Evolutionary conservation across 2,888 invertebrate species (phyloP).

Genomic region (Chromoteleia sp.): DNA sequence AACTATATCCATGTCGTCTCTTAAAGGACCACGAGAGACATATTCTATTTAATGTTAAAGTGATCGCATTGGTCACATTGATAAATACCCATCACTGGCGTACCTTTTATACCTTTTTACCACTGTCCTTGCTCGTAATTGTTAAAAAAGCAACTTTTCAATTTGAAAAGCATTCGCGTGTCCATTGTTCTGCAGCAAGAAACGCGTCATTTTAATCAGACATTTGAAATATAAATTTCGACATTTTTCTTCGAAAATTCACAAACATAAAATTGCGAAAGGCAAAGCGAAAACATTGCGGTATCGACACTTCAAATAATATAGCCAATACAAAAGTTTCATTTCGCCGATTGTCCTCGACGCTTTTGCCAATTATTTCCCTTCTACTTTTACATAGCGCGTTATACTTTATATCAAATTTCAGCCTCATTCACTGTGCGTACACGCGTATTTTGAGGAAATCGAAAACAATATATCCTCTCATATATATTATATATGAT

Average conservation of each 20-base stretch:
- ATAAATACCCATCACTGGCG: slow-evolving; percentile 21
- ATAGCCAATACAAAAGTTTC: slow-evolving; percentile 66
- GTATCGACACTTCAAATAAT: slow-evolving; percentile 62
- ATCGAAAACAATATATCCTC: slow-evolving; percentile 61
- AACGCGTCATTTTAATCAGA: slow-evolving; percentile 55
- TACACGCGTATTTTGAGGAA: slow-evolving; percentile 35
- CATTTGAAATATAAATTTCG: slow-evolving; percentile 58
- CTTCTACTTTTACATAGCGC: slow-evolving; percentile 52
- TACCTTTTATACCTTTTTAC: too few relatives aligned
- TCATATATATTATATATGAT: slow-evolving; percentile 59
- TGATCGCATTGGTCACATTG: slow-evolving; percentile 23
- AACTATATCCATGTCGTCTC: slow-evolving; percentile 14
- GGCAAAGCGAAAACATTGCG: slow-evolving; percentile 53
- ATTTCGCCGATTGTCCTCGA: slow-evolving; percentile 66
- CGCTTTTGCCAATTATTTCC: slow-evolving; percentile 68
- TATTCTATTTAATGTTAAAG: slow-evolving; percentile 28
- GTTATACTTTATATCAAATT: slow-evolving; percentile 63
- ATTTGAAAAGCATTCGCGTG: slow-evolving; percentile 37
- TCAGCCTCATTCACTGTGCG: slow-evolving; percentile 36
- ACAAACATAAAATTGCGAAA: slow-evolving; percentile 59
- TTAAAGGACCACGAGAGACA: slow-evolving; percentile 32
- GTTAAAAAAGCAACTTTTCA: slow-evolving; percentile 50
- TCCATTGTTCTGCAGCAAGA: slow-evolving; percentile 35
- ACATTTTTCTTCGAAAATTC: slow-evolving; percentile 64
- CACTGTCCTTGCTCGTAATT: slow-evolving; percentile 35